Evolutionary conservation across 2,113 vertebrate genomes (phyloP).

Genomic region (Chamaetylas fuelleborni): DNA sequence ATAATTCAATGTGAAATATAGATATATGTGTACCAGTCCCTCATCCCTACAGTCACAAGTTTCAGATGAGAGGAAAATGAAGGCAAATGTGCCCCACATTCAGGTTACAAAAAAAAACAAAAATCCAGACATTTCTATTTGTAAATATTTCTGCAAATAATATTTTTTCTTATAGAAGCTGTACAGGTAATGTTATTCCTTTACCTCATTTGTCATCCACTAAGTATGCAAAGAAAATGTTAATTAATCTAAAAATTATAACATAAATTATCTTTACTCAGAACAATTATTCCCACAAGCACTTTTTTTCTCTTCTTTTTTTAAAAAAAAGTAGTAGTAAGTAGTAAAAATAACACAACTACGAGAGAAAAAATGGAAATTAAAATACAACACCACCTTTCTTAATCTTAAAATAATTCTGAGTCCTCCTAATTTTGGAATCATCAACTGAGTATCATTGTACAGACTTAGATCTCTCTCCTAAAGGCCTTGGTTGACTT

Average conservation of each 20-base stretch:
- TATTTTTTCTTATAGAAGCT: background rate
- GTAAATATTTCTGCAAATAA: background rate
- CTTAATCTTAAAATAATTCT: background rate
- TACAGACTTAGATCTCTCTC: background rate
- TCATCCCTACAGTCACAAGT: background rate
- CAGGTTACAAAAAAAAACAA: background rate
- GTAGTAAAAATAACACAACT: background rate
- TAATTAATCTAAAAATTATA: background rate
- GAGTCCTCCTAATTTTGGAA: background rate
- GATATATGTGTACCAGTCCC: background rate
- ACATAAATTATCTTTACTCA: background rate
- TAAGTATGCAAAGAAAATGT: background rate
- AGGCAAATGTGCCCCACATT: background rate
- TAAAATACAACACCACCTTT: background rate
- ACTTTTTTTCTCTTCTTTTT: background rate
- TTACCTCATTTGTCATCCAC: background rate
- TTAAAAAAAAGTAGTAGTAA: background rate
- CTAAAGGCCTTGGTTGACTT: background rate
- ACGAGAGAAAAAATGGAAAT: background rate
- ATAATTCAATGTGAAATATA: background rate
- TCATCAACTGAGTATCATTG: background rate
- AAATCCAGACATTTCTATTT: background rate
- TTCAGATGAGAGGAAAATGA: background rate
- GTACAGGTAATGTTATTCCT: background rate
- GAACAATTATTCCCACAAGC: background rate